phyloP scores from a whole-genome alignment of 1,140 invertebrate species.

The Paraescarpia echinospica region DNA sequence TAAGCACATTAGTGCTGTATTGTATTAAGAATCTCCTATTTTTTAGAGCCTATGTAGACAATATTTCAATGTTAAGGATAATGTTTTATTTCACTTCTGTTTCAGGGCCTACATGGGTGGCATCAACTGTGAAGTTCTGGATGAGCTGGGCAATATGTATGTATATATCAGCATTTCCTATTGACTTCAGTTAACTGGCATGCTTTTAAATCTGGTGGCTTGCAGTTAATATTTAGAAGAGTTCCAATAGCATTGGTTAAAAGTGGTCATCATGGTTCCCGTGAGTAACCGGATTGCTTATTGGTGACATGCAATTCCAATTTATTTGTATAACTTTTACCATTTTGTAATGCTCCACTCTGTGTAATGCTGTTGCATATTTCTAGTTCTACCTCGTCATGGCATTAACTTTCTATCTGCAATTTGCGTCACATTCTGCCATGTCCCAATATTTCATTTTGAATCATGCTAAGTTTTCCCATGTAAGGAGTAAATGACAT shows the following conservation, averaged over 20 bases:
- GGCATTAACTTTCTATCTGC: neutral
- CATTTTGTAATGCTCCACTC: neutral
- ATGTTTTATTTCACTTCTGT: neutral
- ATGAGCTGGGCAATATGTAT: neutral
- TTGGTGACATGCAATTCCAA: neutral
- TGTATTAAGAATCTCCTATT: too few relatives aligned
- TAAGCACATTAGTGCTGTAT: too few relatives aligned
- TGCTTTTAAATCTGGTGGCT: neutral
- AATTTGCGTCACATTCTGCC: neutral
- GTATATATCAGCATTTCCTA: neutral
- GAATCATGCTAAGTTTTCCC: neutral
- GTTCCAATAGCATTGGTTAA: neutral
- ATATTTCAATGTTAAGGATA: neutral
- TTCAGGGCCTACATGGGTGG: slow-evolving; percentile 3
- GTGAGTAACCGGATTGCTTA: neutral
- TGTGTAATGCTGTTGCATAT: neutral
- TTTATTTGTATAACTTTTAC: neutral
- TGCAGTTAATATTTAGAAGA: neutral
- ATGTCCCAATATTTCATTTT: neutral
- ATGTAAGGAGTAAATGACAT: neutral
- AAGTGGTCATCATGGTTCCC: neutral
- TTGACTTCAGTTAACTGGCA: neutral
- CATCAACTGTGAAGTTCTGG: neutral
- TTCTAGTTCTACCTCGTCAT: neutral
- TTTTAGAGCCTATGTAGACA: neutral